Conservation (phyloP, 2,888 invertebrate genomes). For the Antheraea assamensis region DNA sequence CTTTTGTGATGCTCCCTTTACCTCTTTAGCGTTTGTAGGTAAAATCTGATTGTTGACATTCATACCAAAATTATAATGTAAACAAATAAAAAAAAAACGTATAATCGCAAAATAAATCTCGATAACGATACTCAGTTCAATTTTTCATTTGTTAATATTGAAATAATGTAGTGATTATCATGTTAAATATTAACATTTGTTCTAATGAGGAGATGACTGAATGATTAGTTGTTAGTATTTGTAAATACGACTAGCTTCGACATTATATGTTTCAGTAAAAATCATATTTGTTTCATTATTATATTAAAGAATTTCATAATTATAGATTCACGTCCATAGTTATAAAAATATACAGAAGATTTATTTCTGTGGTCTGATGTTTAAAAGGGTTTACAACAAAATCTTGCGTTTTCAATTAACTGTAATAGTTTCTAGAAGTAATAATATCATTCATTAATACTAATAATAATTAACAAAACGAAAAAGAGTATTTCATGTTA, state of each 20-base stretch:
- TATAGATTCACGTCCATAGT: no score
- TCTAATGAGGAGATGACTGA: slow-evolving; percentile 78
- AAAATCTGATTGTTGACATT: slow-evolving; percentile 60
- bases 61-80: slow-evolving; percentile 66
- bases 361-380: no score
- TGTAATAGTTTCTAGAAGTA: no score
- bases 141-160: slow-evolving; percentile 77
- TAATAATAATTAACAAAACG: no score
- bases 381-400: slow-evolving; percentile 1
- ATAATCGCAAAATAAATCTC: slow-evolving; percentile 69
- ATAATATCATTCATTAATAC: no score
- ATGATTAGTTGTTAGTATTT: slow-evolving; percentile 78
- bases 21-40: slow-evolving; percentile 65
- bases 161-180: slow-evolving; percentile 79
- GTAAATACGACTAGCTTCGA: slow-evolving; percentile 79
- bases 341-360: no score
- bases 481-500: no score
- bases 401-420: background rate
- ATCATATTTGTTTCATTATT: slow-evolving; percentile 58
- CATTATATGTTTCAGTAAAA: slow-evolving; percentile 79
- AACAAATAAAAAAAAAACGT: slow-evolving; percentile 38
- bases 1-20: slow-evolving; percentile 58
- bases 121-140: slow-evolving; percentile 75
- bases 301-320: slow-evolving; percentile 15
- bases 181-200: slow-evolving; percentile 75